Evolutionary conservation across 1,140 invertebrate genomes (phyloP).

Genomic region (Melitaea cinxia): DNA sequence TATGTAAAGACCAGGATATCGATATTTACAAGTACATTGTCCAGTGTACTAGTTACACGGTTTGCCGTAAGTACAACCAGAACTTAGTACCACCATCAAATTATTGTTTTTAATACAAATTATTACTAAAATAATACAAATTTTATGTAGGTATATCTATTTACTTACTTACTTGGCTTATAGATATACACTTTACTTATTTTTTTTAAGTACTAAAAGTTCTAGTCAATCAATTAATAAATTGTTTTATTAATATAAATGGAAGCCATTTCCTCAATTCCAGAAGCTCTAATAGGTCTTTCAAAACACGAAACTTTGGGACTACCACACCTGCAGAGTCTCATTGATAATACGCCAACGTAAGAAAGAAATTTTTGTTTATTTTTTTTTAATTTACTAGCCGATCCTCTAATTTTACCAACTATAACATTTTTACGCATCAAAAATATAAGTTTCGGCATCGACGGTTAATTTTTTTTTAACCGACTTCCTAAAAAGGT

Average conservation of each 20-base stretch:
- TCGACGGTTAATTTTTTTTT: no score
- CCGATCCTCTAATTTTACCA: no score
- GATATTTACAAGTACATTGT: slow-evolving; percentile 59
- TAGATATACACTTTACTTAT: no score
- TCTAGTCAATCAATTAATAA: background rate
- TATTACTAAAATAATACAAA: no score
- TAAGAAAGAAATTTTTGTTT: slow-evolving; percentile 36
- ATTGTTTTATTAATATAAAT: background rate
- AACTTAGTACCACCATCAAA: slow-evolving; percentile 1
- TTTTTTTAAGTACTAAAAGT: background rate
- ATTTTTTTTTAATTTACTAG: no score
- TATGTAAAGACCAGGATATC: slow-evolving; percentile 39
- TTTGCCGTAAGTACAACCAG: slow-evolving; percentile 53
- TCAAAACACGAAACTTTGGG: slow-evolving; percentile 51
- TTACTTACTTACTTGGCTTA: no score
- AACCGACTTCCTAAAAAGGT: no score
- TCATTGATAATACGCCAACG: slow-evolving; percentile 47
- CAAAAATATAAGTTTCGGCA: no score
- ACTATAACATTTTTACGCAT: no score
- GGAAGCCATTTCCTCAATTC: slow-evolving; percentile 5
- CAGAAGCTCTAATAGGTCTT: slow-evolving; percentile 62
- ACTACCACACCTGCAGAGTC: slow-evolving; percentile 45
- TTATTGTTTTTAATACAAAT: no score
- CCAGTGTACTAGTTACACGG: slow-evolving; percentile 55
- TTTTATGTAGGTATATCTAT: no score